Base-by-base conservation (phyloP, 2,888 invertebrate genomes). In the Drosophila hamatofila region DNA sequence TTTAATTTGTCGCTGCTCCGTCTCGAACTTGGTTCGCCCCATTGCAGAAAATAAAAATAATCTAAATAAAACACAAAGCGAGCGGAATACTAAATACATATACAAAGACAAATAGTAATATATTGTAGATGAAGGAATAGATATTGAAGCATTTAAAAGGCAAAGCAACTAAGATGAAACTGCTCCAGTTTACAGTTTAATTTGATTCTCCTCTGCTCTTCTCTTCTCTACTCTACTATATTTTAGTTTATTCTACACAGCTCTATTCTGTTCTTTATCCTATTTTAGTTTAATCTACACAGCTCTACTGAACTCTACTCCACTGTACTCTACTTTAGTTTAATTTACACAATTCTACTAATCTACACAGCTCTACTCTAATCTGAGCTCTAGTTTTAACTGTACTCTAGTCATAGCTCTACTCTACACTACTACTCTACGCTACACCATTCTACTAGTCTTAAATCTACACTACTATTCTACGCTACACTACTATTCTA, bases 1-100 rank as follows among this genome's bases (percentile, higher is more conserved):
- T 60, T 72, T 52, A 52, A 62, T 75, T 75, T 41, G 35, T 16
- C 44, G 11, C 12, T 37, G 23, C 30, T 25, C 51, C 21, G 18
- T 39, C 54, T 39, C 49, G 21, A 49, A 14, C 49, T 14, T 4
- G 49, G 18, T 18, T 1, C 49, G 8, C 8, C 23, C 9, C 16
- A 51, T 51, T 9, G 3, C 49, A 33, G 21, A 18, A 18, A 18
- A 6, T 0, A 35, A 12, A n/a, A 35, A 1, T 12, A 48, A 4
- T n/a, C 11, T 23, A 46, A 46, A 25, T 2, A 42, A 42, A 42
- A 21, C 18, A 48, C 14, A 25, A 9, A 30, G n/a, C 35, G 16
- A 51, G 14, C 3, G 30, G 30, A 42, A 5, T 41, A 49, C 30
- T 18, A 42, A 33, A 25, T 6, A 49, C 27, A 37, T 9, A 41